Evolutionary conservation across 1,140 invertebrate genomes (phyloP).

Genomic region (Cyclargus thomasi): DNA sequence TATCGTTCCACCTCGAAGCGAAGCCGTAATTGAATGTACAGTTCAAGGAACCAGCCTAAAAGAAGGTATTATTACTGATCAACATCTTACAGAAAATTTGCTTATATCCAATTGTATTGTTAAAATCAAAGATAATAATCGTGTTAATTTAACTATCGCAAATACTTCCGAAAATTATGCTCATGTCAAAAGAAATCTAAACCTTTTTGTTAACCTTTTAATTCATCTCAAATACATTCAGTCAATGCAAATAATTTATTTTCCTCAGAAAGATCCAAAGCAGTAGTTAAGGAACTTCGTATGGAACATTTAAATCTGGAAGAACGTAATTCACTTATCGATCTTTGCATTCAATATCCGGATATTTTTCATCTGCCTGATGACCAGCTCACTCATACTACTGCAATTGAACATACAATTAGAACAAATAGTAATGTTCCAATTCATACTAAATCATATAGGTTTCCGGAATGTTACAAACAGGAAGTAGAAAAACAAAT

Average conservation of each 20-base stretch:
- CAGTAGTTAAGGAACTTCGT: background rate
- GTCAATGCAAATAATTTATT: background rate
- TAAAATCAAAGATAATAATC: slow-evolving; percentile 26
- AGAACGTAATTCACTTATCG: background rate
- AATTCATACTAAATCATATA: slow-evolving; percentile 35
- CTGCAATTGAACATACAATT: slow-evolving; percentile 31
- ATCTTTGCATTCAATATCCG: background rate
- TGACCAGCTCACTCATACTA: slow-evolving; percentile 26
- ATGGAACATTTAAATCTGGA: background rate
- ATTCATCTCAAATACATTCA: slow-evolving; percentile 22
- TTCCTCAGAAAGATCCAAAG: background rate
- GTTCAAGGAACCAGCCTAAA: slow-evolving; percentile 21
- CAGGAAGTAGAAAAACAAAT: slow-evolving; percentile 47
- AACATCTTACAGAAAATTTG: slow-evolving; percentile 21
- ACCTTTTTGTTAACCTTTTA: background rate
- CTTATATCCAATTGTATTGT: slow-evolving; percentile 31
- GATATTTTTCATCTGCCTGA: slow-evolving; percentile 20
- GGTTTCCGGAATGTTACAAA: slow-evolving; percentile 46
- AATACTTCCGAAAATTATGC: slow-evolving; percentile 25
- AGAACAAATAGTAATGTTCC: slow-evolving; percentile 25
- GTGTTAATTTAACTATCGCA: slow-evolving; percentile 24
- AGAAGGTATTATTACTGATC: slow-evolving; percentile 26
- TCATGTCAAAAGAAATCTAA: background rate
- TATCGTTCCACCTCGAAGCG: slow-evolving; percentile 26
- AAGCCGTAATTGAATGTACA: slow-evolving; percentile 30